A percentile compares a stretch with the other conserved stretches of the same genome.
Conservation (phyloP, 2,888 invertebrate genomes). For the Aspidiotus destructor region DNA sequence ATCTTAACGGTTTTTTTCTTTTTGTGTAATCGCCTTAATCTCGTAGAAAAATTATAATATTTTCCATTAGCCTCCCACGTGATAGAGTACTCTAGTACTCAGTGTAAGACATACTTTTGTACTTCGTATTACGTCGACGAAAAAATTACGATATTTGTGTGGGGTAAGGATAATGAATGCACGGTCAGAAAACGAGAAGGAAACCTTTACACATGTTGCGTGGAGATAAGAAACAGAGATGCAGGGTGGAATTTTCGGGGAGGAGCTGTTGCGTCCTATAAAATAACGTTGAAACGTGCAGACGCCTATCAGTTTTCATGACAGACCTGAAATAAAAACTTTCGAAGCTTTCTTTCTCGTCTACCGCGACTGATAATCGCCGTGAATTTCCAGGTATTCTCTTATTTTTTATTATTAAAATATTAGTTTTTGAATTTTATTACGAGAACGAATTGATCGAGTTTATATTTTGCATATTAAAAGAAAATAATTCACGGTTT, state of each 20-base stretch:
- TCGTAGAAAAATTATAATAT: too few relatives aligned
- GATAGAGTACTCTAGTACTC: too few relatives aligned
- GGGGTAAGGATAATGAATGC: too few relatives aligned
- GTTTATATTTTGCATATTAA: too few relatives aligned
- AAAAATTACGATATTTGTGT: too few relatives aligned
- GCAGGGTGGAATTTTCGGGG: slow-evolving; percentile 23
- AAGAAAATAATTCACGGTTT: too few relatives aligned
- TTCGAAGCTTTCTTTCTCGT: slow-evolving; percentile 13
- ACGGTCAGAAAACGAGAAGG: too few relatives aligned
- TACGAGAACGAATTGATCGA: not conserved
- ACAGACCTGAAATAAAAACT: slow-evolving; percentile 24
- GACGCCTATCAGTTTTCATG: slow-evolving; percentile 30
- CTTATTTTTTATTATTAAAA: not conserved
- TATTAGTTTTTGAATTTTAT: not conserved
- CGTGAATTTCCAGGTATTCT: slow-evolving; percentile 3
- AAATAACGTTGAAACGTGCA: slow-evolving; percentile 25
- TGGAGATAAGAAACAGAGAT: slow-evolving; percentile 20
- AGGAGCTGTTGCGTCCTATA: slow-evolving; percentile 22
- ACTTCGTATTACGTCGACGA: too few relatives aligned
- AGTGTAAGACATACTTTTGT: too few relatives aligned
- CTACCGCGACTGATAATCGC: not conserved
- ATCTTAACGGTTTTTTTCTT: too few relatives aligned
- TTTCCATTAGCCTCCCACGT: too few relatives aligned
- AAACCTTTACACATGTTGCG: slow-evolving; percentile 18
- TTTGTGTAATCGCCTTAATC: too few relatives aligned